Evolutionary conservation across 1,140 invertebrate species (phyloP).

Genomic region (Drosophila seguyi): DNA sequence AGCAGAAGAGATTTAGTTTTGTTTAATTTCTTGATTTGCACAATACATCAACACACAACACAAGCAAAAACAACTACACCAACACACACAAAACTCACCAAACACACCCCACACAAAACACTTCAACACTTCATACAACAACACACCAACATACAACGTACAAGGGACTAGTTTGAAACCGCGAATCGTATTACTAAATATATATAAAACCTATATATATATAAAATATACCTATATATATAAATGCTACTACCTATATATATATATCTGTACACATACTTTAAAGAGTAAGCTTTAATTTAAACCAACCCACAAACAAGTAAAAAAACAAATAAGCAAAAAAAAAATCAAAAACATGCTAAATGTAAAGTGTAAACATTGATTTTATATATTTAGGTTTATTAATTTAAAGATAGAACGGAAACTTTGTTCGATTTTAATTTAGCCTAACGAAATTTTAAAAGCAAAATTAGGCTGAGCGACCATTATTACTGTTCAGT

Average conservation of each 20-base stretch:
- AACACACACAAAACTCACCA: constrained; percentile 18
- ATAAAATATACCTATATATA: constrained; percentile 48
- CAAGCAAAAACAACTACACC: constrained; percentile 10
- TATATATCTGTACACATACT: constrained; percentile 38
- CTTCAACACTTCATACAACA: constrained; percentile 9
- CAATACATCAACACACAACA: constrained; percentile 19
- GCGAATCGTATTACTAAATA: constrained; percentile 84
- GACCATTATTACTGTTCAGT: constrained; percentile 38
- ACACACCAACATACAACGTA: constrained; percentile 72
- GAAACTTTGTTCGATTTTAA: constrained; percentile 47
- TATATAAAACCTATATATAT: constrained; percentile 62
- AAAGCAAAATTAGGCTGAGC: constrained; percentile 55
- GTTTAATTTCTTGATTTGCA: constrained; percentile 53
- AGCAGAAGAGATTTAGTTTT: constrained; percentile 42
- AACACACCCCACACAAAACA: not conserved
- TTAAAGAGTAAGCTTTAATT: constrained; percentile 51
- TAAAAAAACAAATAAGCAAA: constrained; percentile 22
- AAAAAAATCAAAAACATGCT: constrained; percentile 21
- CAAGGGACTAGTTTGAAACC: constrained; percentile 83
- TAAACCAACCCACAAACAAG: constrained; percentile 45
- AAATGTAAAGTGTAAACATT: constrained; percentile 49
- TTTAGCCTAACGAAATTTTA: constrained; percentile 60
- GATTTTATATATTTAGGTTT: constrained; percentile 52
- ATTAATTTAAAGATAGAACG: constrained; percentile 20
- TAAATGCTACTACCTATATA: constrained; percentile 37